Conservation (phyloP, 2,797 vertebrate genomes). For the Kryptolebias ocellatus region DNA sequence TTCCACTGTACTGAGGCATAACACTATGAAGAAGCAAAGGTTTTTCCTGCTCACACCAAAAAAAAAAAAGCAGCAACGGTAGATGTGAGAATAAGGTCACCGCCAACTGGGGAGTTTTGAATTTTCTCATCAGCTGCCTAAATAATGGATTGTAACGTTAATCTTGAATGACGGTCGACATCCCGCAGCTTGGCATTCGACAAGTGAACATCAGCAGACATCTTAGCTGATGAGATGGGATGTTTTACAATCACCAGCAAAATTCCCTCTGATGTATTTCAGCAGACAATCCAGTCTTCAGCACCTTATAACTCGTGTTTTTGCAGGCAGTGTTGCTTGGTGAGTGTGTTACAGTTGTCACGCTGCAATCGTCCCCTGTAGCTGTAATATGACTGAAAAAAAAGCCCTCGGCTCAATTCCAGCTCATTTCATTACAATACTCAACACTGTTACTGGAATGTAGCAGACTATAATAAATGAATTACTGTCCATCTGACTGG, state of each 20-base stretch:
- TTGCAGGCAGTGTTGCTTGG: constrained; percentile 38
- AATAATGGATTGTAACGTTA: constrained; percentile 53
- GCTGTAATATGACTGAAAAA: constrained; percentile 51
- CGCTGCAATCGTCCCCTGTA: constrained; percentile 33
- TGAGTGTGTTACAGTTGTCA: constrained; percentile 22
- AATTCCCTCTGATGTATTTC: constrained; percentile 39
- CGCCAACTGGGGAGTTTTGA: constrained; percentile 20
- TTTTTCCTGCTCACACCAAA: not conserved
- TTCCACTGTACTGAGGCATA: not conserved
- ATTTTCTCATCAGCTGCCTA: constrained; percentile 48
- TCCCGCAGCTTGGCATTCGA: constrained; percentile 34
- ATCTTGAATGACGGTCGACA: constrained; percentile 48
- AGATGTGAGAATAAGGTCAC: constrained; percentile 61
- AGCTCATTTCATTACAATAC: constrained; percentile 46
- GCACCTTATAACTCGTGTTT: constrained; percentile 28
- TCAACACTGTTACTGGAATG: constrained; percentile 55
- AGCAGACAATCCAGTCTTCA: constrained; percentile 35
- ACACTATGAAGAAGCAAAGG: not conserved
- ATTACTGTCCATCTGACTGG: constrained; percentile 52
- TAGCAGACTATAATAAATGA: constrained; percentile 50
- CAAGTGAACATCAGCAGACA: constrained; percentile 44
- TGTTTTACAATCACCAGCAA: constrained; percentile 26
- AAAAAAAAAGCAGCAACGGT: constrained; percentile 35
- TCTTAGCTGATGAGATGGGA: constrained; percentile 34
- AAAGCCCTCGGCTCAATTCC: constrained; percentile 55